These are phyloP conservation scores for Corythornis madagascariensis DNA, from an alignment of 2,113 vertebrate genomes.

Conservation along the genomic window DNA sequence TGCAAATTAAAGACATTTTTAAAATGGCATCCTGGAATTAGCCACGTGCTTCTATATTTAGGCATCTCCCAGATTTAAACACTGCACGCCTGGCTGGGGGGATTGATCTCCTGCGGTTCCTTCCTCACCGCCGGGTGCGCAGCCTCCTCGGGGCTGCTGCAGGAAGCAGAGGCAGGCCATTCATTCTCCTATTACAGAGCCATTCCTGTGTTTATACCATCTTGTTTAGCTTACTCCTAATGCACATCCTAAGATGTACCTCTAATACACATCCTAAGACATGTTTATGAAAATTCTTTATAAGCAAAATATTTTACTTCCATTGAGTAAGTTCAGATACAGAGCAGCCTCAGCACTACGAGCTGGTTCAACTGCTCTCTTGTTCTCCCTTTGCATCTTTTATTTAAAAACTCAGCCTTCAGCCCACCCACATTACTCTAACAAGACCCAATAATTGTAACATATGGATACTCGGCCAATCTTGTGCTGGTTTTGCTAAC, in stretches of 20 bases:
- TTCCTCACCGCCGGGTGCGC: background rate
- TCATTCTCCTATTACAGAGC: slow-evolving; percentile 60
- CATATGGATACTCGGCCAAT: background rate
- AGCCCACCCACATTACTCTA: slow-evolving; percentile 73
- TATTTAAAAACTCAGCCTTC: slow-evolving; percentile 11
- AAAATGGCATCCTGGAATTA: background rate
- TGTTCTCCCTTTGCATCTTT: background rate
- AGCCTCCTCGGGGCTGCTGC: background rate
- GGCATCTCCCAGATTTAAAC: background rate
- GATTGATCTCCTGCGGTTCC: background rate
- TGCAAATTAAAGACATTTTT: background rate
- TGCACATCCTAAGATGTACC: slow-evolving; percentile 72
- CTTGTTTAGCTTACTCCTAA: slow-evolving; percentile 78
- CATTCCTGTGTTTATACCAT: slow-evolving; percentile 75
- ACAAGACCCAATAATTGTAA: background rate
- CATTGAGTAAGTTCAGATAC: slow-evolving; percentile 62
- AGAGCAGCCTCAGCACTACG: slow-evolving; percentile 24
- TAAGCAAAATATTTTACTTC: slow-evolving; percentile 82
- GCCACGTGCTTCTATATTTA: background rate
- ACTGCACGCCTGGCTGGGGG: rapidly evolving
- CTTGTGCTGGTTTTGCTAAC: background rate
- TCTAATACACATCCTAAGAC: slow-evolving; percentile 72
- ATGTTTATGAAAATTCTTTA: slow-evolving; percentile 83
- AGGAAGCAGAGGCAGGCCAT: slow-evolving; percentile 49
- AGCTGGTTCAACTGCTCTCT: slow-evolving; percentile 7